Evolutionary conservation across 2,113 vertebrate genomes (phyloP).

Genomic region (Manacus vitellinus): DNA sequence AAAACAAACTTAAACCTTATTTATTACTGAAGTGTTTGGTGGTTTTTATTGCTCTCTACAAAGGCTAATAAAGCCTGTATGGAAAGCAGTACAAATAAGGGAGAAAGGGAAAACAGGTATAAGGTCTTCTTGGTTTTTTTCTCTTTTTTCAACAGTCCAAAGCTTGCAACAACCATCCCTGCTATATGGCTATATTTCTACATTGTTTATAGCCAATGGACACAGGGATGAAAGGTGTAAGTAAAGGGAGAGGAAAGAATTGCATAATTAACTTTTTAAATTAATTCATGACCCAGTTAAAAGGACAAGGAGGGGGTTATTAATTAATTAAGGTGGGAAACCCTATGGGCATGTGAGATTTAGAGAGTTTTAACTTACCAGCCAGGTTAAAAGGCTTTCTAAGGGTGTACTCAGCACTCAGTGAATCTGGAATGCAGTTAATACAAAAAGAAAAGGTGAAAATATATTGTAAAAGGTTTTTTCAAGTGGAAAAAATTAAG

Average conservation of each 20-base stretch:
- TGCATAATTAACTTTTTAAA: constrained; percentile 74
- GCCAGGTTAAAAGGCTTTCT: constrained; percentile 73
- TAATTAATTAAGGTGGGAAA: constrained; percentile 76
- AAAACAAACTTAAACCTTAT: not conserved
- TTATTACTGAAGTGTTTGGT: not conserved
- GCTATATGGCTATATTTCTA: constrained; percentile 16
- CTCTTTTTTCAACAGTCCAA: not conserved
- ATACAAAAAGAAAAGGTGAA: constrained; percentile 59
- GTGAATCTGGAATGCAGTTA: constrained; percentile 44
- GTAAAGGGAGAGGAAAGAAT: constrained; percentile 58
- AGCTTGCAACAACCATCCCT: not conserved
- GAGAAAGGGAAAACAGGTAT: not conserved
- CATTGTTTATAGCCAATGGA: constrained; percentile 68
- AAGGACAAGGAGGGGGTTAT: constrained; percentile 73
- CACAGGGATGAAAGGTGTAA: constrained; percentile 56
- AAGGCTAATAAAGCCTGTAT: not conserved
- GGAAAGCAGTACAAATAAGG: not conserved
- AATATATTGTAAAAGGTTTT: constrained; percentile 53
- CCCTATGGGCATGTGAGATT: constrained; percentile 71
- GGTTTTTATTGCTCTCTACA: not conserved
- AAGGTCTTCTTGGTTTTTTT: not conserved
- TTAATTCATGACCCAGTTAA: constrained; percentile 78
- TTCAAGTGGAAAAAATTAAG: constrained; percentile 36
- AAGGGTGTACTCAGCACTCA: constrained; percentile 11
- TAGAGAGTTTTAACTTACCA: constrained; percentile 66